Evolutionary conservation across 1,140 invertebrate genomes (phyloP).

Genomic region (Anthonomus grandis): DNA sequence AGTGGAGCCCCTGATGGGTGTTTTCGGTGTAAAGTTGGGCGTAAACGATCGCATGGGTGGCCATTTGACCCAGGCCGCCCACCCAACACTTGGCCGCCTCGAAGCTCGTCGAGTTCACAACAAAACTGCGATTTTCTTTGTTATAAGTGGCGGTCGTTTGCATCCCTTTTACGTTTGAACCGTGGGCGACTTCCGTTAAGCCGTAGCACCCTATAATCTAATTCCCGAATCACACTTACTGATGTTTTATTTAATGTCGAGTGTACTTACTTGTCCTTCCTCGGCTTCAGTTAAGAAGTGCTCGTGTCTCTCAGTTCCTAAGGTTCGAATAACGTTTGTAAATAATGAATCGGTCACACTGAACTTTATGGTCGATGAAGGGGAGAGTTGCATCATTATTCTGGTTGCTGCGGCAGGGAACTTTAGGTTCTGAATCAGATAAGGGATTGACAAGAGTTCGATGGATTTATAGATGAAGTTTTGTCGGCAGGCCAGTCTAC

Average conservation of each 20-base stretch:
- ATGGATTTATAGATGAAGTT: slow-evolving; percentile 63
- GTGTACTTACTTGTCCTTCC: slow-evolving; percentile 47
- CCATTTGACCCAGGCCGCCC: slow-evolving; percentile 81
- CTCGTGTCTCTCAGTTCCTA: slow-evolving; percentile 73
- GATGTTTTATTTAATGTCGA: not conserved
- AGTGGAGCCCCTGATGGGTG: slow-evolving; percentile 77
- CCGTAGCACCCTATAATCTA: slow-evolving; percentile 79
- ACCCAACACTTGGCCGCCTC: slow-evolving; percentile 95
- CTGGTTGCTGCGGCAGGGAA: slow-evolving; percentile 11
- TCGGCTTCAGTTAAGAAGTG: slow-evolving; percentile 65
- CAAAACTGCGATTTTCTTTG: slow-evolving; percentile 69
- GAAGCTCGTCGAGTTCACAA: slow-evolving; percentile 88
- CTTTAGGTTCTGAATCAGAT: slow-evolving; percentile 46
- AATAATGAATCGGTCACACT: slow-evolving; percentile 52
- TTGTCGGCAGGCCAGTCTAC: slow-evolving; percentile 59
- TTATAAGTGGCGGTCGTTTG: slow-evolving; percentile 90
- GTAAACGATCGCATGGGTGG: slow-evolving; percentile 84
- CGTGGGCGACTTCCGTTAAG: slow-evolving; percentile 92
- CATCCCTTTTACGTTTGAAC: slow-evolving; percentile 88
- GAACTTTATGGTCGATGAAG: slow-evolving; percentile 31
- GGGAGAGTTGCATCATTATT: slow-evolving; percentile 20
- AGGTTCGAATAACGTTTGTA: slow-evolving; percentile 60
- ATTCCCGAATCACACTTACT: slow-evolving; percentile 26
- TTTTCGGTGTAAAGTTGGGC: slow-evolving; percentile 80
- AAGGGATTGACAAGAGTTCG: slow-evolving; percentile 59